phyloP scores from a whole-genome alignment of 1,140 invertebrate species.

The Zaprionus lachaisei region DNA sequence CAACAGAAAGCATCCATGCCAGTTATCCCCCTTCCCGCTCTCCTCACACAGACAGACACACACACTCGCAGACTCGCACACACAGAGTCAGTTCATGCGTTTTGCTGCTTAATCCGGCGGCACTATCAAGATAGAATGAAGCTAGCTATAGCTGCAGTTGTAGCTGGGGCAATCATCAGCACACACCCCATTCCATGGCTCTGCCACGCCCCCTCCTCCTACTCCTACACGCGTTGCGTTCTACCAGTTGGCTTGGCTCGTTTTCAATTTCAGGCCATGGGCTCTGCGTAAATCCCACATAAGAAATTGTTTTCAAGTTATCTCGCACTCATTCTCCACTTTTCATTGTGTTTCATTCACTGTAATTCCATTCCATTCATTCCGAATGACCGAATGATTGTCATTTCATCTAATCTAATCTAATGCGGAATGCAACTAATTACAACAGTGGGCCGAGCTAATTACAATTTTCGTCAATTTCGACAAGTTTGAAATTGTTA shows the following conservation, averaged over 20 bases:
- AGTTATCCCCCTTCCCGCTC: neutral
- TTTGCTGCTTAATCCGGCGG: constrained; percentile 74
- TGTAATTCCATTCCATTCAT: constrained; percentile 15
- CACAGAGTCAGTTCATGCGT: constrained; percentile 52
- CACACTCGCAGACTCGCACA: neutral
- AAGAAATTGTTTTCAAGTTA: constrained; percentile 78
- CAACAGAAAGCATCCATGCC: constrained; percentile 26
- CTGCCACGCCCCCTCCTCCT: neutral
- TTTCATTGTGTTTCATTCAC: neutral
- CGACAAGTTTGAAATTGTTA: neutral
- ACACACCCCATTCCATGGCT: neutral
- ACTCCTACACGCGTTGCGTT: constrained; percentile 8
- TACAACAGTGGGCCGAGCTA: neutral
- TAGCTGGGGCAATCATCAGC: constrained; percentile 42
- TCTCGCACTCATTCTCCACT: constrained; percentile 29
- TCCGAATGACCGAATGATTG: constrained; percentile 24
- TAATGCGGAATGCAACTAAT: constrained; percentile 22
- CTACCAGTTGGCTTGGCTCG: constrained; percentile 33
- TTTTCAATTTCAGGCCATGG: constrained; percentile 70
- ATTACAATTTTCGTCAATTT: neutral
- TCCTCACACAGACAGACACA: constrained; percentile 1
- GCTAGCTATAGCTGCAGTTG: constrained; percentile 12
- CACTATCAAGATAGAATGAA: constrained; percentile 74
- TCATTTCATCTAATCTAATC: constrained; percentile 10
- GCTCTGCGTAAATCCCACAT: constrained; percentile 66